A percentile compares a stretch with the other conserved stretches of the same genome.
These are phyloP conservation scores for Hemichromis elongatus DNA, from an alignment of 2,113 vertebrate species.

Conservation along the genomic window DNA sequence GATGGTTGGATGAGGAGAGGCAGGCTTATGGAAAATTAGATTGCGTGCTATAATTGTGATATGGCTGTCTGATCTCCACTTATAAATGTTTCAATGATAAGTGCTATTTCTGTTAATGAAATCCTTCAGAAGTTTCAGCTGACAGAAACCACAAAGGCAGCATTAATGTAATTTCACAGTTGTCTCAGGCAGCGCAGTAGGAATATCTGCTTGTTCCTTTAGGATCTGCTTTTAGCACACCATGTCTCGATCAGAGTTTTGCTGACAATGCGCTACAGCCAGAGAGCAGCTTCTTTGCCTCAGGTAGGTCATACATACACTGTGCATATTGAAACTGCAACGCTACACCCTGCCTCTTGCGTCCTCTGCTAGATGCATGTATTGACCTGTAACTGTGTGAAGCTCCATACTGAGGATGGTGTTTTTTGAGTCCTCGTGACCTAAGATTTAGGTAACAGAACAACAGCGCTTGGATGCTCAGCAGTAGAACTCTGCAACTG, in stretches of 20 bases:
- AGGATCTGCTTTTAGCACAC: slow-evolving; percentile 13
- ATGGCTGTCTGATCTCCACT: neutral
- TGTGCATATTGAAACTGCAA: neutral
- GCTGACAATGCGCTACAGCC: slow-evolving; percentile 46
- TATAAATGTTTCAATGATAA: neutral
- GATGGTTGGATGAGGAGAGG: neutral
- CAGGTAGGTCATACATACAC: slow-evolving; percentile 31
- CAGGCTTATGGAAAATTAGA: neutral
- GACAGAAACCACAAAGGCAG: neutral
- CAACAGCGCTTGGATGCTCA: slow-evolving; percentile 33
- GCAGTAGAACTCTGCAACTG: slow-evolving; percentile 35
- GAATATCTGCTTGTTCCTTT: slow-evolving; percentile 10
- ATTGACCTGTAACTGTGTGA: neutral
- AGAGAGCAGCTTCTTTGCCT: slow-evolving; percentile 23
- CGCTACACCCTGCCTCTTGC: neutral
- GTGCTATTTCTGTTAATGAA: neutral
- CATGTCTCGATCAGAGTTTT: neutral
- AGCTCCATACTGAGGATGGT: neutral
- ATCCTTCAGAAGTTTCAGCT: neutral
- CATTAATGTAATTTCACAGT: neutral
- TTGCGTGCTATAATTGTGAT: neutral
- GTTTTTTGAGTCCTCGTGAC: slow-evolving; percentile 6
- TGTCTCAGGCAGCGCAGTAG: neutral
- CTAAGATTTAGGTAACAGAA: slow-evolving; percentile 43
- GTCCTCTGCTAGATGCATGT: neutral